phyloP scores from a whole-genome alignment of 2,113 vertebrate genomes.

The Notiomystis cincta region DNA sequence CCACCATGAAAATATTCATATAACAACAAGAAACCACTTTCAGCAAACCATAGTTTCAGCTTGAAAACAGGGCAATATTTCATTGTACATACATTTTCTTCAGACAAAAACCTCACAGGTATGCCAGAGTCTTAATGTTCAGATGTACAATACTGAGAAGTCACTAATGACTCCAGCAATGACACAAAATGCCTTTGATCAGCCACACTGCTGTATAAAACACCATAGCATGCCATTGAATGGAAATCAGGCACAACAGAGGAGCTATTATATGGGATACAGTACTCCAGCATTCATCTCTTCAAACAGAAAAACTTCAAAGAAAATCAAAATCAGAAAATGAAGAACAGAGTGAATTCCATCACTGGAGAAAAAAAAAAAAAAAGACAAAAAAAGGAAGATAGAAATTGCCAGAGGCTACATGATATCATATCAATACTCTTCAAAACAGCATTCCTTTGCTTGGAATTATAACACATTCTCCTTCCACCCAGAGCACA shows the following conservation, averaged over 20 bases:
- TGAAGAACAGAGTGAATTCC: constrained; percentile 70
- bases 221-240: constrained; percentile 60
- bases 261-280: constrained; percentile 72
- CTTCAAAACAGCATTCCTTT: constrained; percentile 68
- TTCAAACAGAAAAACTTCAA: constrained; percentile 78
- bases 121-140: background rate
- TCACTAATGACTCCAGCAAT: constrained; percentile 61
- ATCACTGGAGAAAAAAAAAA: constrained; percentile 3
- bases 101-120: constrained; percentile 52
- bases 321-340: constrained; percentile 72
- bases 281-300: constrained; percentile 69
- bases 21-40: background rate
- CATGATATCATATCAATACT: constrained; percentile 68
- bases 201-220: constrained; percentile 52
- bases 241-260: constrained; percentile 75
- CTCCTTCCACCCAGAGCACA: background rate
- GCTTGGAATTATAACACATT: constrained; percentile 65
- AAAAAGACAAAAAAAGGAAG: background rate
- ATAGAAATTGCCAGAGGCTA: constrained; percentile 61
- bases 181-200: constrained; percentile 69
- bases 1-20: background rate
- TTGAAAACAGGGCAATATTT: background rate
- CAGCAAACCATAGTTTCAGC: background rate
- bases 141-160: constrained; percentile 23
- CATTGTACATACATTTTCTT: background rate